These are phyloP conservation scores for Melanophora roralis DNA, from an alignment of 2,888 invertebrate genomes.

Conservation along the genomic window DNA sequence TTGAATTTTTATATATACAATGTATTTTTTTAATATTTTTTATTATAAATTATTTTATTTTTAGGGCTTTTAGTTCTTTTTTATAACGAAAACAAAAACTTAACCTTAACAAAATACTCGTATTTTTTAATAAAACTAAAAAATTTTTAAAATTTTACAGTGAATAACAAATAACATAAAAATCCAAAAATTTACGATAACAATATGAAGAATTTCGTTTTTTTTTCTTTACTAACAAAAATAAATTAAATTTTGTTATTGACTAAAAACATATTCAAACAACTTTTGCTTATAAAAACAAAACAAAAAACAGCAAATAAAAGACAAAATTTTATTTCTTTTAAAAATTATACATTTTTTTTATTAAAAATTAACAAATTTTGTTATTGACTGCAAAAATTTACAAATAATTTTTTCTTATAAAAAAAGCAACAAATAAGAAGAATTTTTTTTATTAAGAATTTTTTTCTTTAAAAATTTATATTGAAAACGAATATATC, in stretches of 20 bases:
- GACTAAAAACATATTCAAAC: too few species aligned
- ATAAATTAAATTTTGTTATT: too few species aligned
- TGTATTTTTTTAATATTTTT: slow-evolving; percentile 60
- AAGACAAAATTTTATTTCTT: too few species aligned
- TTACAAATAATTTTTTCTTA: not conserved
- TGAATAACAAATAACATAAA: not conserved
- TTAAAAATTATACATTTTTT: too few species aligned
- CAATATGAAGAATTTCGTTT: not conserved
- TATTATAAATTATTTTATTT: slow-evolving; percentile 60
- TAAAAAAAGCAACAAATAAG: not conserved
- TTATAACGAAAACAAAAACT: slow-evolving; percentile 36
- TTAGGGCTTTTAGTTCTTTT: slow-evolving; percentile 32
- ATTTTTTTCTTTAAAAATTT: slow-evolving; percentile 58
- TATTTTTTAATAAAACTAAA: slow-evolving; percentile 17
- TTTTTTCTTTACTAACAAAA: not conserved
- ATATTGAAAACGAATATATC: slow-evolving; percentile 63
- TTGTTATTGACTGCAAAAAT: slow-evolving; percentile 36
- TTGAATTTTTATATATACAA: slow-evolving; percentile 67
- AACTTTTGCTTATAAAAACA: too few species aligned
- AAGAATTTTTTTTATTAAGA: slow-evolving; percentile 6
- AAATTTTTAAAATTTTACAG: slow-evolving; percentile 30
- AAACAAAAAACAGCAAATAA: too few species aligned
- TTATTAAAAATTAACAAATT: not conserved
- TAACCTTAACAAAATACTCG: slow-evolving; percentile 57
- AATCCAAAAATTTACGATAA: too few species aligned